These are phyloP conservation scores for Noturus placidus DNA, from an alignment of 2,113 vertebrate species.

Conservation along the genomic window DNA sequence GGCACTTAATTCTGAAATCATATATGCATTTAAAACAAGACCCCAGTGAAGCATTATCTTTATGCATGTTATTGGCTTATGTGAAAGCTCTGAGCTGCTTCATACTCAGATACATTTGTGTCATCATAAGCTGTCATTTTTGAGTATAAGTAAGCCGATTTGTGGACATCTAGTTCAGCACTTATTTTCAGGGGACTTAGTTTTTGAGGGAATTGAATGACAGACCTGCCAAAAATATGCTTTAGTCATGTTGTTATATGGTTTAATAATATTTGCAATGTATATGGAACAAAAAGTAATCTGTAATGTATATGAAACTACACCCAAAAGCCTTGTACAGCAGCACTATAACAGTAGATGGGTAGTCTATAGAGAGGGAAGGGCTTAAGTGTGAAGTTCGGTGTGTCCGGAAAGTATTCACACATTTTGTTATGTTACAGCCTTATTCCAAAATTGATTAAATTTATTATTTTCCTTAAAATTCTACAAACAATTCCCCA, in stretches of 20 bases:
- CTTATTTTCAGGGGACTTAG: background rate
- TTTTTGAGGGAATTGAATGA: background rate
- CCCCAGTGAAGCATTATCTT: constrained; percentile 8
- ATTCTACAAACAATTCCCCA: too few relatives aligned
- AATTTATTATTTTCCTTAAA: too few relatives aligned
- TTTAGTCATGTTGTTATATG: background rate
- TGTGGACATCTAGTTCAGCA: background rate
- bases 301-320: background rate
- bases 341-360: background rate
- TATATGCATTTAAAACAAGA: constrained; percentile 17
- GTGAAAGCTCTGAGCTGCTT: background rate
- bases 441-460: too few relatives aligned
- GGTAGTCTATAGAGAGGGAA: background rate
- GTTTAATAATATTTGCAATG: background rate
- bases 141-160: constrained; percentile 5
- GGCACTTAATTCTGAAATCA: constrained; percentile 3
- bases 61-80: background rate
- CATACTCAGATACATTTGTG: background rate
- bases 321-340: background rate
- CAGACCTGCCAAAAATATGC: background rate
- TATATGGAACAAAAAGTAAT: background rate
- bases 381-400: background rate
- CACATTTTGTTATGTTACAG: too few relatives aligned
- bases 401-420: too few relatives aligned
- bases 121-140: background rate